Conservation (phyloP, 1,140 invertebrate genomes). For the Drosophila hydei region DNA sequence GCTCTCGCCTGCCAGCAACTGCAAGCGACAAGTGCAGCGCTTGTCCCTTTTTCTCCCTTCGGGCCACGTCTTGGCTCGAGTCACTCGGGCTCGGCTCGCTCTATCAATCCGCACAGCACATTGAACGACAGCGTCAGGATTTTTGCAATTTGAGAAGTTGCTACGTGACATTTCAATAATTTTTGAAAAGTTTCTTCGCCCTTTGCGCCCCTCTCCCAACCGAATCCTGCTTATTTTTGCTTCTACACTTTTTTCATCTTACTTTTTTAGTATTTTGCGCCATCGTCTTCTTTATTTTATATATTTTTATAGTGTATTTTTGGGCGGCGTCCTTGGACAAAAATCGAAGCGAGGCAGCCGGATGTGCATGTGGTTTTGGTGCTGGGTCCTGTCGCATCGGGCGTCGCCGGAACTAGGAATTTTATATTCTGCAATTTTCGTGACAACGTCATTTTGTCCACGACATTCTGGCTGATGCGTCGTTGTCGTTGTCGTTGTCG, state of each 20-base stretch:
- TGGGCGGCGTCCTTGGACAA: conserved; percentile 65
- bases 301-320: conserved; percentile 70
- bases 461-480: conserved; percentile 80
- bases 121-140: conserved; percentile 84
- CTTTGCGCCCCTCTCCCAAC: not conserved
- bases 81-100: conserved; percentile 55
- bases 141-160: conserved; percentile 84
- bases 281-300: conserved; percentile 49
- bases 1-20: conserved; percentile 34
- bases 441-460: conserved; percentile 83
- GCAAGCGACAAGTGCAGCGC: conserved; percentile 70
- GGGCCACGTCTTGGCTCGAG: conserved; percentile 21
- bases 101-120: conserved; percentile 83
- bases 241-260: conserved; percentile 3
- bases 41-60: conserved; percentile 13
- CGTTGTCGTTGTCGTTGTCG: conserved; percentile 43
- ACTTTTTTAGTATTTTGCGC: conserved; percentile 30
- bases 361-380: conserved; percentile 65
- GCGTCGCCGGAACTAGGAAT: conserved; percentile 78
- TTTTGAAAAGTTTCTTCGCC: conserved; percentile 83
- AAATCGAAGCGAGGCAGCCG: conserved; percentile 67
- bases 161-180: conserved; percentile 84
- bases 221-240: conserved; percentile 39
- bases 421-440: conserved; percentile 84
- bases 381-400: conserved; percentile 21